Evolutionary conservation across 2,797 vertebrate species (phyloP).

Genomic region (Paguma larvata): DNA sequence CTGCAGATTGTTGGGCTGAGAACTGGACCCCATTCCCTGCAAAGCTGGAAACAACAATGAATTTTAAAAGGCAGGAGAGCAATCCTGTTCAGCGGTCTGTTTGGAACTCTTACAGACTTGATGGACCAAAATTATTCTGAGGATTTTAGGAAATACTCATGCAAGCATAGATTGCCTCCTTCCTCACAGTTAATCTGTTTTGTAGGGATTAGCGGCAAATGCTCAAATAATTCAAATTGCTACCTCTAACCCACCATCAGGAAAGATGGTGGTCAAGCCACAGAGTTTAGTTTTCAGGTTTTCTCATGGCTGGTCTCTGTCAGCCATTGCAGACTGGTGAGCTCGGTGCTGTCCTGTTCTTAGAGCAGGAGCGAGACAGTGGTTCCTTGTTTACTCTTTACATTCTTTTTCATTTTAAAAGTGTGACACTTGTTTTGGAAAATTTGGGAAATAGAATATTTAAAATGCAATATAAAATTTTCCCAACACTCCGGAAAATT

Average conservation of each 20-base stretch:
- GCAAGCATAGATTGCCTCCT: slow-evolving; percentile 32
- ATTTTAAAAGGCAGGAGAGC: slow-evolving; percentile 67
- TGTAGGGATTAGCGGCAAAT: slow-evolving; percentile 47
- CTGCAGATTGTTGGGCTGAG: slow-evolving; percentile 51
- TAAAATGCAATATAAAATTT: slow-evolving; percentile 40
- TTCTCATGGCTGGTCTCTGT: slow-evolving; percentile 54
- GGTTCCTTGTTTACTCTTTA: slow-evolving; percentile 19
- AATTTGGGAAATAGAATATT: slow-evolving; percentile 51
- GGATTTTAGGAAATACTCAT: slow-evolving; percentile 10
- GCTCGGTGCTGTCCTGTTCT: background rate
- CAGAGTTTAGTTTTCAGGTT: slow-evolving; percentile 48
- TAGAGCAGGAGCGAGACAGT: slow-evolving; percentile 3
- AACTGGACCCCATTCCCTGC: background rate
- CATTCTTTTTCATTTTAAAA: slow-evolving; percentile 53
- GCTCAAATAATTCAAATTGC: slow-evolving; percentile 59
- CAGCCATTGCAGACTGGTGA: background rate
- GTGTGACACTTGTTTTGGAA: slow-evolving; percentile 24
- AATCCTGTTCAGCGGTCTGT: slow-evolving; percentile 41
- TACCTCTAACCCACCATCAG: slow-evolving; percentile 7
- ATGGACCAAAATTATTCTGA: slow-evolving; percentile 52
- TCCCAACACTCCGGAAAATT: slow-evolving; percentile 32
- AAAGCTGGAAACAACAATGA: slow-evolving; percentile 66
- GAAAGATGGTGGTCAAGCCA: background rate
- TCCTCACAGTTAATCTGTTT: slow-evolving; percentile 59
- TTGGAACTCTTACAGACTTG: slow-evolving; percentile 54